phyloP scores from a whole-genome alignment of 2,113 vertebrate genomes.

The Pterophyllum scalare region DNA sequence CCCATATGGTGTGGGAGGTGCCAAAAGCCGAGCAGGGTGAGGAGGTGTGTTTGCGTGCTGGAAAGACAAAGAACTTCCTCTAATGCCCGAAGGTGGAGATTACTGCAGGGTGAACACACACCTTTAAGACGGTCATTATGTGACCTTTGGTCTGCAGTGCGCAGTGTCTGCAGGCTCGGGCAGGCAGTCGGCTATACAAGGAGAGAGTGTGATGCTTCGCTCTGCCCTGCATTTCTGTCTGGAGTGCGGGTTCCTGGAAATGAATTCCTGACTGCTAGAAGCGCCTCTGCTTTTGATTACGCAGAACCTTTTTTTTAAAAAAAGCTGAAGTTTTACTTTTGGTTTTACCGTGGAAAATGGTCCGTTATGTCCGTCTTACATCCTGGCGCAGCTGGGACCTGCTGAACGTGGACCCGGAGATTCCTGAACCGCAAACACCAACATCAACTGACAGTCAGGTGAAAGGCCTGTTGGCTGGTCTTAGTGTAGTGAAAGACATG shows the following conservation, averaged over 20 bases:
- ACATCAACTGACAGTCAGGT: constrained; percentile 63
- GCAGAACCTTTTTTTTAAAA: accelerated
- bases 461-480: constrained; percentile 34
- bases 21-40: background rate
- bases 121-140: constrained; percentile 29
- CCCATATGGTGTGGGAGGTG: constrained; percentile 44
- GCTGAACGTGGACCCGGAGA: constrained; percentile 71
- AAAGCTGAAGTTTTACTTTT: background rate
- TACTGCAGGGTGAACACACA: constrained; percentile 27
- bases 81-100: constrained; percentile 38
- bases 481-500: background rate
- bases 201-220: constrained; percentile 1
- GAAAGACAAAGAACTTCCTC: constrained; percentile 43
- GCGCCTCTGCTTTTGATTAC: background rate
- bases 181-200: background rate
- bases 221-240: background rate
- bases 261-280: constrained; percentile 32
- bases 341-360: constrained; percentile 54
- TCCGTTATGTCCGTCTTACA: constrained; percentile 74
- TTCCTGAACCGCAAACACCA: constrained; percentile 30
- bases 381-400: constrained; percentile 84
- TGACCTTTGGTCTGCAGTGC: constrained; percentile 51
- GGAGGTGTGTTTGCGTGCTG: constrained; percentile 11
- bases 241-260: background rate
- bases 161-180: constrained; percentile 21